phyloP scores from a whole-genome alignment of 2,113 vertebrate genomes.

The Gopherus evgoodei region DNA sequence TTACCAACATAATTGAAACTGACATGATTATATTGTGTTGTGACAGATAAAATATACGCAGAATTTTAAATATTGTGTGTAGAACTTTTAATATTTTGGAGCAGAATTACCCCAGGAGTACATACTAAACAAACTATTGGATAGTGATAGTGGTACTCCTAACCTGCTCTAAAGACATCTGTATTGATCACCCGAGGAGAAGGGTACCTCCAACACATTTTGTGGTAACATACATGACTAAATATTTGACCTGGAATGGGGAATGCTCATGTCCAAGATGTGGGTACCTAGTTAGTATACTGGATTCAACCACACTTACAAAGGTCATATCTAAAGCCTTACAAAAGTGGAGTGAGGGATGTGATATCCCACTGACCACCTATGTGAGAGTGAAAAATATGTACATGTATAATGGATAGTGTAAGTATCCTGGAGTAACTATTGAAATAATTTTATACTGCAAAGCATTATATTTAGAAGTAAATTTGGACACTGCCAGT shows the following conservation, averaged over 20 bases:
- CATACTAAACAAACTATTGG: too few species aligned
- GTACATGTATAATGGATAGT: neutral
- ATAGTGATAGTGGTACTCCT: too few species aligned
- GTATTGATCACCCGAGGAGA: neutral
- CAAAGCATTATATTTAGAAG: neutral
- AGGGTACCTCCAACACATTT: neutral
- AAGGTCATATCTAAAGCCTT: neutral
- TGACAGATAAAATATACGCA: too few species aligned
- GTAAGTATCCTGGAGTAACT: neutral
- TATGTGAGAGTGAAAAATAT: neutral
- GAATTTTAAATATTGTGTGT: too few species aligned
- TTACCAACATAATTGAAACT: too few species aligned
- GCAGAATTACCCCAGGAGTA: neutral
- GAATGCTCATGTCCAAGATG: neutral
- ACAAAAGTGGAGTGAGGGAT: neutral
- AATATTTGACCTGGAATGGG: neutral
- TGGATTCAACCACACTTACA: neutral
- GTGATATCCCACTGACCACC: neutral
- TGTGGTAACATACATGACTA: too few species aligned
- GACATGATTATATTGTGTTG: too few species aligned
- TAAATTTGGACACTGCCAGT: neutral
- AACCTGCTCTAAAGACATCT: neutral
- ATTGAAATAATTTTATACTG: neutral
- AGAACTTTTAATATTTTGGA: too few species aligned
- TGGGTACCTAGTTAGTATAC: accelerated